Evolutionary conservation across 1,140 invertebrate species (phyloP).

Genomic region (Lordiphosa mommai): DNA sequence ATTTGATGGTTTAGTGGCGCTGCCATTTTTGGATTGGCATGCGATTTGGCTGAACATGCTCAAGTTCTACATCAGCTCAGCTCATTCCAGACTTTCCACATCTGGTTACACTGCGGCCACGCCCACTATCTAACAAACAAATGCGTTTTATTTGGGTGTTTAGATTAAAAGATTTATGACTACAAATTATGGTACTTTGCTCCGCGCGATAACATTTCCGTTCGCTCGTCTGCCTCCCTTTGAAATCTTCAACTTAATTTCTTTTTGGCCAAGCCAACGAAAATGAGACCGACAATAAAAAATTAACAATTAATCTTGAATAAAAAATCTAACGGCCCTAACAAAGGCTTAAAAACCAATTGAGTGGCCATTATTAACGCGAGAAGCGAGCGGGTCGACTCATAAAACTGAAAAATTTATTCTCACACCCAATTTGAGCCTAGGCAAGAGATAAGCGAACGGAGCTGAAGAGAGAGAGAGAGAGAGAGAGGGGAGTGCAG

Average conservation of each 20-base stretch:
- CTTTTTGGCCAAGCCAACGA: slow-evolving; percentile 20
- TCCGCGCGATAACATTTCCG: slow-evolving; percentile 73
- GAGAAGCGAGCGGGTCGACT: slow-evolving; percentile 36
- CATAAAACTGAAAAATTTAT: slow-evolving; percentile 75
- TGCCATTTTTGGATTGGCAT: slow-evolving; percentile 43
- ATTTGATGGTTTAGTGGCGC: slow-evolving; percentile 58
- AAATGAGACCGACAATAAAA: slow-evolving; percentile 69
- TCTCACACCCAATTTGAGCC: slow-evolving; percentile 72
- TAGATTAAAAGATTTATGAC: slow-evolving; percentile 75
- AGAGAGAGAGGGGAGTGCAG: not conserved
- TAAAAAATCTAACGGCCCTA: slow-evolving; percentile 64
- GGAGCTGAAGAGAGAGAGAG: not conserved
- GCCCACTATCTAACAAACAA: slow-evolving; percentile 28
- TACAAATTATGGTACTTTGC: slow-evolving; percentile 75
- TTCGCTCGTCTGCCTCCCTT: slow-evolving; percentile 45
- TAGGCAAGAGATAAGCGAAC: slow-evolving; percentile 45
- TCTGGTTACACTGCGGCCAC: too few species aligned
- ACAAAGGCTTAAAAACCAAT: slow-evolving; percentile 50
- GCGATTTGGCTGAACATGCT: slow-evolving; percentile 34
- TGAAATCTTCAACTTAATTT: slow-evolving; percentile 61
- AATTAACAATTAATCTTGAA: slow-evolving; percentile 74
- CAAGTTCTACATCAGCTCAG: not conserved
- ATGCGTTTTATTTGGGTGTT: slow-evolving; percentile 74
- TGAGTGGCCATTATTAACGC: slow-evolving; percentile 69
- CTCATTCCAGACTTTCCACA: slow-evolving; percentile 23